Evolutionary conservation across 1,140 invertebrate genomes (phyloP), one percentile per base, ranked within the genome.

Genomic region (Eueides isabella): DNA sequence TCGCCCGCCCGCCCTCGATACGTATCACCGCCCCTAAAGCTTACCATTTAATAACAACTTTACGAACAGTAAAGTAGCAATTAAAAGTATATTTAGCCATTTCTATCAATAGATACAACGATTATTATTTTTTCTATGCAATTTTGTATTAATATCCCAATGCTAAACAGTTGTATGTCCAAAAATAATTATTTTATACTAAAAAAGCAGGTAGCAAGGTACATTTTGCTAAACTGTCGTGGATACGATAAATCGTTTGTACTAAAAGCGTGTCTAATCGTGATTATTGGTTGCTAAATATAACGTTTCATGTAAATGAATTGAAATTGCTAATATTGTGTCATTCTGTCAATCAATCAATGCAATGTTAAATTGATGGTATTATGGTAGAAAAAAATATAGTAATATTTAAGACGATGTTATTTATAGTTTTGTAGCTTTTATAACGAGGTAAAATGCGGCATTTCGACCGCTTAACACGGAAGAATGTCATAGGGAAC

Each of bases 1-100:
- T 68, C 23, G 30, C 72, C 71, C 67, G 62, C 74, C 80, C 72
- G 72, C 75, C 81, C 72, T 75, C 67, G 41, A 23, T 12, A 19
- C n/a, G 26, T 7, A 9, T 7, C 19, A 55, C 48, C 48, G 48
- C 48, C 48, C 48, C 68, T 35, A 19, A 67, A 67, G 62, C 23
- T 33, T 16, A 91, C 89, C 85, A 72, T 80, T 85, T 88, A 88
- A 89, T 89, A 82, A 80, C 67, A 68, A 75, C 81, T 81, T 87
- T 74, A 48, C 29, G 72, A 69, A 61, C 68, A 14, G 35, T 16
- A 70, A 80, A 78, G 74, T 73, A 75, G 75, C 83, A 88, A 91
- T 91, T 91, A 91, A 84, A 88, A 88, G 19, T 23, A 76, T 86
- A 89, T 89, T 91, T 86, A 81, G 82, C 61, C 61, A 72, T 71